phyloP scores from a whole-genome alignment of 2,113 vertebrate species.

The Heterochromis multidens region DNA sequence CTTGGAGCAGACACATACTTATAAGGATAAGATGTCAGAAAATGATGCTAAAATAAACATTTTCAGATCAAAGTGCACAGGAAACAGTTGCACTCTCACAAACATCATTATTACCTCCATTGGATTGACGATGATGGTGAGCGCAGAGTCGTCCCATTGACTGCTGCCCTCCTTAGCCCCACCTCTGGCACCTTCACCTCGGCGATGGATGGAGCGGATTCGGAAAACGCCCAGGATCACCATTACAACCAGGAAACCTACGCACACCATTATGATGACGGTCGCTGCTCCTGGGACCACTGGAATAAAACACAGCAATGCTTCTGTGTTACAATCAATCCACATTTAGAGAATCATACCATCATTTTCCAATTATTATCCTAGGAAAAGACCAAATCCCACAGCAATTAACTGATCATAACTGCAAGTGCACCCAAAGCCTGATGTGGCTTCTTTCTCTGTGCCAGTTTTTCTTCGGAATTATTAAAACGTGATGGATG shows the following conservation, averaged over 20 bases:
- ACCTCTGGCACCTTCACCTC: constrained; percentile 65
- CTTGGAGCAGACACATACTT: too few relatives aligned
- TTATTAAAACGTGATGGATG: neutral
- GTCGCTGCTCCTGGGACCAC: constrained; percentile 95
- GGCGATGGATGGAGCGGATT: constrained; percentile 91
- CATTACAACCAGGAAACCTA: constrained; percentile 97
- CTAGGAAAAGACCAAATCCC: neutral
- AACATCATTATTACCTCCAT: constrained; percentile 87
- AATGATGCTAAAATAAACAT: too few relatives aligned
- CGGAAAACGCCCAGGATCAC: constrained; percentile 93
- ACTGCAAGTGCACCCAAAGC: neutral
- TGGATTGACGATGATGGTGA: constrained; percentile 97
- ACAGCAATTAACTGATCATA: neutral
- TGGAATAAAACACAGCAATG: constrained; percentile 40
- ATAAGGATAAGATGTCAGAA: too few relatives aligned
- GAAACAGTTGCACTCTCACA: too few relatives aligned
- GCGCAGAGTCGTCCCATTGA: constrained; percentile 97
- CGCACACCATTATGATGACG: constrained; percentile 95
- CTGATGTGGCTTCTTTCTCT: neutral
- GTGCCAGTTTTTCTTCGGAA: neutral
- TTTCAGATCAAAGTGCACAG: too few relatives aligned
- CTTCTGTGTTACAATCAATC: neutral
- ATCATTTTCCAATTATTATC: neutral
- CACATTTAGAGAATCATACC: neutral
- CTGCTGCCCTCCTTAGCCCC: constrained; percentile 81